Percentiles rank a stretch among this genome's conserved stretches.
Evolutionary conservation across 2,888 invertebrate genomes (phyloP).

Genomic region (Yponomeuta cagnagella): DNA sequence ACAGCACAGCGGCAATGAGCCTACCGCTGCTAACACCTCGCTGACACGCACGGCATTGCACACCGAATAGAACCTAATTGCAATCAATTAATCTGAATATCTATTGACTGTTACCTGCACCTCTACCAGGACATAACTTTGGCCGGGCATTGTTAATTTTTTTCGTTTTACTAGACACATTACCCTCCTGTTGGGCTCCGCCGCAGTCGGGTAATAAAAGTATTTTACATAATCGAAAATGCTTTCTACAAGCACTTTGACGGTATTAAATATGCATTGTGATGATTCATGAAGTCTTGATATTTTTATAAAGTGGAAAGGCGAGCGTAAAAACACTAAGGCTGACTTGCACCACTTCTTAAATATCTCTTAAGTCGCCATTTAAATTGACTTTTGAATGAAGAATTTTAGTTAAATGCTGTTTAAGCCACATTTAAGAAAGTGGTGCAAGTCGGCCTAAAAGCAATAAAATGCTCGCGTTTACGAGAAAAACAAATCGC

Average conservation of each 20-base stretch:
- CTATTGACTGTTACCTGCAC: slow-evolving; percentile 5
- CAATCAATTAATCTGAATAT: slow-evolving; percentile 12
- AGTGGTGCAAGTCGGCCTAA: not conserved
- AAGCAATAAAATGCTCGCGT: slow-evolving; percentile 29
- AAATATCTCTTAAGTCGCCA: too few species aligned
- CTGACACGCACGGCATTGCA: slow-evolving; percentile 63
- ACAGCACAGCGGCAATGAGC: slow-evolving; percentile 6
- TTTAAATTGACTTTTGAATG: too few species aligned
- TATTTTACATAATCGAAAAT: not conserved
- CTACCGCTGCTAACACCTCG: slow-evolving; percentile 40
- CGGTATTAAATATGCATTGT: not conserved
- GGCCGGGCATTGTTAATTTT: not conserved
- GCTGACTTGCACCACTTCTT: too few species aligned
- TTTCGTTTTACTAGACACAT: not conserved
- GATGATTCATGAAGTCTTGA: not conserved
- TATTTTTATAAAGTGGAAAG: slow-evolving; percentile 4
- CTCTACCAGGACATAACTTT: not conserved
- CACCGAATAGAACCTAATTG: not conserved
- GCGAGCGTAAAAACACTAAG: not conserved
- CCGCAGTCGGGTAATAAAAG: not conserved
- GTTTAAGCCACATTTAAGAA: too few species aligned
- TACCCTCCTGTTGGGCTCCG: too few species aligned
- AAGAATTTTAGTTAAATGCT: too few species aligned
- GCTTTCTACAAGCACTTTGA: not conserved
- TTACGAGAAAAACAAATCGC: slow-evolving; percentile 44